Base-by-base conservation (phyloP, 1,140 invertebrate genomes). In the Wasmannia auropunctata region DNA sequence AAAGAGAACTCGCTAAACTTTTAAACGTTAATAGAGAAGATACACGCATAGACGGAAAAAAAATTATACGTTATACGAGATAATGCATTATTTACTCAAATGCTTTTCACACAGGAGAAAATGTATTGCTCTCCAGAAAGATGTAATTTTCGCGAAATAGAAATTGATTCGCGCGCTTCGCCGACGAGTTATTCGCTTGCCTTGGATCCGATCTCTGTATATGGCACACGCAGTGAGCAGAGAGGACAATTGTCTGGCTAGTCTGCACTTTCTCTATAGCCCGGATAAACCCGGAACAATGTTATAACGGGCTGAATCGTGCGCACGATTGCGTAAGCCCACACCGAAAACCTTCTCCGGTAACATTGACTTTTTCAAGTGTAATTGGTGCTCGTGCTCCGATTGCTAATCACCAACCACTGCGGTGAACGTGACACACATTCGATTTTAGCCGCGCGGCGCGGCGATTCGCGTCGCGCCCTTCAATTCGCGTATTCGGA, bases 361-460 rank as follows among this genome's bases (percentile, higher is more conserved):
- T 90, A 90, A 87, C 88, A 90, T 90, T 90, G 89, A 90, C 88
- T 90, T 90, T 90, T 90, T 90, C 89, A 85, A 90, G 79, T 80
- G 75, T 90, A 90, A 90, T 90, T 90, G 88, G 69, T 72, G 63
- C 88, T 83, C 87, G 76, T 89, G 88, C 88, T 86, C 86, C 86
- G 86, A 90, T 90, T 90, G 83, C 89, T 90, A 90, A 90, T 90
- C 86, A 51, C 43, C 28, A n/a, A 86, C 89, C 80, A 75, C 69
- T 49, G 37, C 80, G 76, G 76, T 90, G 81, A 90, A 90, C 89
- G 88, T 90, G 89, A 90, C 88, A 90, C 70, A 90, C 86, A 90
- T 90, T 90, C 76, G 88, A 90, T 90, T 90, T 87, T 90, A 85
- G 77, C 40, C 75, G 63, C 75, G 63, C 85, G 74, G 40, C 72